phyloP scores from a whole-genome alignment of 92 coral and sea anemone genomes.

The Siderastrea siderea region DNA sequence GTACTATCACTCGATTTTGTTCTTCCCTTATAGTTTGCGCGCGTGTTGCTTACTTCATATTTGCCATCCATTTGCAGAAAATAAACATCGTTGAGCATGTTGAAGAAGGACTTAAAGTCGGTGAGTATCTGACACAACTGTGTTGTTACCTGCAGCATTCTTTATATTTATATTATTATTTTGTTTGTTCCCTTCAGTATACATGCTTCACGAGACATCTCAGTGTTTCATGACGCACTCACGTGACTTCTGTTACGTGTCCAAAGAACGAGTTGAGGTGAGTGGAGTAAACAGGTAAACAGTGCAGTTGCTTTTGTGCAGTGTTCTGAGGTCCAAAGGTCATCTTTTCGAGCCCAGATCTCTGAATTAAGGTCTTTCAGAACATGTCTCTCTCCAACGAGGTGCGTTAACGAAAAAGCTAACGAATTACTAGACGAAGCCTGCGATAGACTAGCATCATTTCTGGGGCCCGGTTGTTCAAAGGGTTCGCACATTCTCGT shows the following conservation, averaged over 20 bases:
- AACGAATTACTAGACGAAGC: too few species aligned
- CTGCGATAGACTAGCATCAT: too few species aligned
- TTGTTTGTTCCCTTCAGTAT: slow-evolving; percentile 65
- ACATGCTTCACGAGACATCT: slow-evolving; percentile 98
- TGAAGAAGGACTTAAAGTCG: slow-evolving; percentile 94
- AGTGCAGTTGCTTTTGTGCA: background rate
- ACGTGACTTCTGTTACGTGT: slow-evolving; percentile 95
- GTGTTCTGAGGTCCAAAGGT: too few species aligned
- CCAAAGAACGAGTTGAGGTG: slow-evolving; percentile 91
- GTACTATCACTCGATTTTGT: background rate
- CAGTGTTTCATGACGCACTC: slow-evolving; percentile 97
- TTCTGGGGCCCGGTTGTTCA: too few species aligned
- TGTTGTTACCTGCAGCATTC: background rate
- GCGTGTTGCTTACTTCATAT: background rate
- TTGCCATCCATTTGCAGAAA: slow-evolving; percentile 67
- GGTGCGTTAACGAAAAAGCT: too few species aligned
- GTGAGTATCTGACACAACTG: slow-evolving; percentile 56
- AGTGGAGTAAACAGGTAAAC: background rate
- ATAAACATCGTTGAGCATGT: slow-evolving; percentile 95
- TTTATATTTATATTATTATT: background rate
- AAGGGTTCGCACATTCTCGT: too few species aligned
- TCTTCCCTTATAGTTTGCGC: background rate
- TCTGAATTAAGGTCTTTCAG: too few species aligned
- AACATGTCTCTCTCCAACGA: too few species aligned
- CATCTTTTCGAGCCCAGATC: too few species aligned